Evolutionary conservation across 2,113 vertebrate species (phyloP).

Genomic region (Pelusios castaneus): DNA sequence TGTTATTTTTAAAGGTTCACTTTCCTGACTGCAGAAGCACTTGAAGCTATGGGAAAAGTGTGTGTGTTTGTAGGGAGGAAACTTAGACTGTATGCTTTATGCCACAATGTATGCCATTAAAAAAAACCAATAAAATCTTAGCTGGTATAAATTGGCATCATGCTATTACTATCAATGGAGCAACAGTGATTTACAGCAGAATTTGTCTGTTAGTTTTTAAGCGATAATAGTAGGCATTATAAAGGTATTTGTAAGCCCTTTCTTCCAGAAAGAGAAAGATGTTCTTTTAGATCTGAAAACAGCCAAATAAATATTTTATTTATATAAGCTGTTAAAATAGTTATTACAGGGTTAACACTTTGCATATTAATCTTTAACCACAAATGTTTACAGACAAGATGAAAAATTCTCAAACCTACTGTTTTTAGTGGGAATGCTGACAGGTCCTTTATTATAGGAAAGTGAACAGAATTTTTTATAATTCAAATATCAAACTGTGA

Average conservation of each 20-base stretch:
- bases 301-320: neutral
- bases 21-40: neutral
- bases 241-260: neutral
- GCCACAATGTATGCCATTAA: neutral
- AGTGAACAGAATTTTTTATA: neutral
- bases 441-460: slow-evolving; percentile 55
- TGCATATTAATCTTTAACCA: slow-evolving; percentile 18
- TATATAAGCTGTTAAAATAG: neutral
- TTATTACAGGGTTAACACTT: neutral
- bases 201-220: neutral
- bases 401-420: neutral
- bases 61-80: neutral
- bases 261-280: neutral
- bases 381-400: slow-evolving; percentile 19
- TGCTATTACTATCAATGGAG: neutral
- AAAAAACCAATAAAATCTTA: slow-evolving; percentile 3
- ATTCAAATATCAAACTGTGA: slow-evolving; percentile 41
- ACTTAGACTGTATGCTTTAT: neutral
- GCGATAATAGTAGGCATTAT: neutral
- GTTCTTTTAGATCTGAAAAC: slow-evolving; percentile 24
- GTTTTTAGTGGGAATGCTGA: slow-evolving; percentile 44
- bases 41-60: neutral
- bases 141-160: neutral
- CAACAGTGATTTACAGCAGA: slow-evolving; percentile 8
- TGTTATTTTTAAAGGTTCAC: neutral